phyloP scores from a whole-genome alignment of 2,797 vertebrate genomes.

The Lemur catta region DNA sequence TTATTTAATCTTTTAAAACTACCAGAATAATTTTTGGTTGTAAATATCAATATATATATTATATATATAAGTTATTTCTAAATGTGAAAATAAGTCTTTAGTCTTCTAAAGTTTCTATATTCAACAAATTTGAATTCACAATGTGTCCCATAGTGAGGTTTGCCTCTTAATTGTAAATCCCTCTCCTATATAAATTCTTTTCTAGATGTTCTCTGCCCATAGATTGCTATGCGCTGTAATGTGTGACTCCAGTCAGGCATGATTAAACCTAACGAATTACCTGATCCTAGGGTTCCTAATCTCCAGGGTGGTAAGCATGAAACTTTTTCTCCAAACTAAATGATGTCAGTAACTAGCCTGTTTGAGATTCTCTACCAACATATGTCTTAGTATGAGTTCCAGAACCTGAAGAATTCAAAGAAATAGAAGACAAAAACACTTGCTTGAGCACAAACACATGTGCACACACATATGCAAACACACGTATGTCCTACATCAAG shows the following conservation, averaged over 20 bases:
- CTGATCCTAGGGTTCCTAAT: neutral
- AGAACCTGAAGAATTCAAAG: neutral
- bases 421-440: neutral
- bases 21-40: neutral
- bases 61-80: neutral
- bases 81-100: neutral
- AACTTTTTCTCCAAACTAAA: neutral
- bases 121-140: neutral
- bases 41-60: neutral
- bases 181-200: neutral
- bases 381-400: neutral
- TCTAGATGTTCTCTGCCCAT: neutral
- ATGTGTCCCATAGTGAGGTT: neutral
- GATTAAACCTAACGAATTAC: neutral
- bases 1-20: neutral
- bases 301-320: neutral
- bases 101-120: neutral
- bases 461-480: neutral
- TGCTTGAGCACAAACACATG: neutral
- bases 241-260: neutral
- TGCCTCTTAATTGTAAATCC: neutral
- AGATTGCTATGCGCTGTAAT: neutral
- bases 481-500: neutral
- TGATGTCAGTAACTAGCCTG: neutral
- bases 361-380: neutral